Evolutionary conservation across 2,888 invertebrate species (phyloP), one percentile per base, ranked within the genome.

Genomic region (Morinoia aosen): DNA sequence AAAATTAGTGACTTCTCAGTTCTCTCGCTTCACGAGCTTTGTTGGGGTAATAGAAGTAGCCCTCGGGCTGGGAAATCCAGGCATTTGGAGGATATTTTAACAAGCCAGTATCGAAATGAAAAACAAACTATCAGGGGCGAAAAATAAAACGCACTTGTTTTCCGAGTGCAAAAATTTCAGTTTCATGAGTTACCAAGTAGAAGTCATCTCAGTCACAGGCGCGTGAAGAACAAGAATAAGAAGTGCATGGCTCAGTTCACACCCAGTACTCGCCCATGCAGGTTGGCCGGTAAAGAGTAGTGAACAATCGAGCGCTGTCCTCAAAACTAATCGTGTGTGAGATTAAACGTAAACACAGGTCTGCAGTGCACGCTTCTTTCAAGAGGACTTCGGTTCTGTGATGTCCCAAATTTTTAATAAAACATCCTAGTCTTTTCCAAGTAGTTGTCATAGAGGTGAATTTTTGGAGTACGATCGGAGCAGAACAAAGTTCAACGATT

Each of bases 321-420:
- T 14, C 90, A 90, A 90, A 90, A 40, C 90, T 90, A 90, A 90
- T 90, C 90, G 39, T 40, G 48, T 40, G 90, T 90, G 90, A 90
- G 90, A 90, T 90, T 90, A 90, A 90, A 90, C 12, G 90, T 48
- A 90, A 90, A 90, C 90, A 90, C 8, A 39, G 40, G 39, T 5
- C 90, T 39, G 40, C 12, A 40, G 39, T 90, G 90, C 90, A 90
- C 39, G 76, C 76, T 76, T 33, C 25, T 76, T 16, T 33, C 25
- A 76, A 33, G 33, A 76, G 8, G 33, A 76, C 76, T 76, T 76
- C 76, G 25, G 76, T 76, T 7, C 76, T 76, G 76, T 76, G 76
- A 76, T 10, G 16, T 76, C 76, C 76, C 16, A 3, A 76, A 76
- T 76, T 76, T 33, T 76, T 33, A 33, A 10, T 76, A 25, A 76